A percentile compares a stretch with the other conserved stretches of the same genome.
Evolutionary conservation across 2,797 vertebrate species (phyloP).

Genomic region (Melanotaenia trifasciata): DNA sequence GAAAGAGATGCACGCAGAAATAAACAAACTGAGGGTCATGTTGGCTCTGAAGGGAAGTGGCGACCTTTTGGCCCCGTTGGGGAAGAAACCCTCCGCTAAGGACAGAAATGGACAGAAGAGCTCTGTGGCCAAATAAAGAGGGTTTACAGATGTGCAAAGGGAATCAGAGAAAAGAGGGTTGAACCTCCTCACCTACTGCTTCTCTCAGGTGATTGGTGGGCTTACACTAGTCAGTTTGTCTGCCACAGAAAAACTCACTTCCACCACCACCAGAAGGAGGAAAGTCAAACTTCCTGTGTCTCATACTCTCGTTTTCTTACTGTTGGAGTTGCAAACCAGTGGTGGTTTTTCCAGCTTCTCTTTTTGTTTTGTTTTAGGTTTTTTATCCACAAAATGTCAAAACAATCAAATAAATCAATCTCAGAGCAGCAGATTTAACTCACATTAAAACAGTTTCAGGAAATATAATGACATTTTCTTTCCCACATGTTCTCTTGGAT

Average conservation of each 20-base stretch:
- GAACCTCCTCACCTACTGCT: constrained; percentile 13
- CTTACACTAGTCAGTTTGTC: constrained; percentile 46
- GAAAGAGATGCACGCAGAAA: too few species aligned
- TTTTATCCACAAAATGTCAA: background rate
- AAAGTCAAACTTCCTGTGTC: background rate
- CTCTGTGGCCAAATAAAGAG: constrained; percentile 27
- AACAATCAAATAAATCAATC: background rate
- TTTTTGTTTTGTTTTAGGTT: constrained; percentile 14
- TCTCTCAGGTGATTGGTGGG: constrained; percentile 57
- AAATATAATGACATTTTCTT: too few species aligned
- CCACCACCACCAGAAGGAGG: background rate
- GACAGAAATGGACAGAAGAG: constrained; percentile 5
- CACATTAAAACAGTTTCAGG: too few species aligned
- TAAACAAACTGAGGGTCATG: background rate
- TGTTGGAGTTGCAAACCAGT: constrained; percentile 22
- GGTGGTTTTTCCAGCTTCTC: background rate
- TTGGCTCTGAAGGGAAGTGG: too few species aligned
- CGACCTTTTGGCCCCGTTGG: too few species aligned
- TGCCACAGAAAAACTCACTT: constrained; percentile 30
- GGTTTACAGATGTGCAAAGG: constrained; percentile 34
- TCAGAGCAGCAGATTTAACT: too few species aligned
- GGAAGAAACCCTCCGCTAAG: background rate
- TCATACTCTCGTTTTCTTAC: background rate
- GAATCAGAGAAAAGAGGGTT: background rate
- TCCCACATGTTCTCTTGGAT: too few species aligned